Base-by-base conservation (phyloP, 2,113 vertebrate genomes). In the Miniopterus natalensis region DNA sequence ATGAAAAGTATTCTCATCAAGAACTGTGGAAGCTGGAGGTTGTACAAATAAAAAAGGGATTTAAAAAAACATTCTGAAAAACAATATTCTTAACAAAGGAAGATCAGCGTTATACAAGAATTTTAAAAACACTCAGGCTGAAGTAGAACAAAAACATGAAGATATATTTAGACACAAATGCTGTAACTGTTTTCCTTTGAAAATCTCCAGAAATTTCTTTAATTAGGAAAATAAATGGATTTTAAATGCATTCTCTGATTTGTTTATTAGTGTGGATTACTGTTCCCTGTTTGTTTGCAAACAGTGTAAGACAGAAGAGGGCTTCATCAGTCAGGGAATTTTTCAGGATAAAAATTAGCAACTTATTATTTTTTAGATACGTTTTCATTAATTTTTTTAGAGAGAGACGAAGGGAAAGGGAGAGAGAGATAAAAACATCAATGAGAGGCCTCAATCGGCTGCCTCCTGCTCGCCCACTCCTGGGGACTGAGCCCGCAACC, bases 131-230 rank as follows among this genome's bases (percentile, higher is more conserved):
- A 61, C 53, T 87, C 74, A 90, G 77, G 57, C 57, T 80, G 73
- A 96, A 92, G 45, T 59, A 59, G 55, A 96, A 90, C 65, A 93
- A 96, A 97, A 89, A 40, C 85, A 94, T 79, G 29, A 84, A 81
- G 27, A 49, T 51, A 31, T 63, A 89, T 94, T 96, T 95, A 96
- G 79, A 93, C 29, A 47, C 53, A 85, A 88, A 83, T 63, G 31
- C 51, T 51, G 1, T 74, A 75, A 80, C 45, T 66, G 73, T 92
- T 96, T 96, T 86, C 66, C 53, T 88, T 94, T 79, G 87, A 95
- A 68, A 90, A 88, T 61, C 84, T 88, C 74, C 83, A 89, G 83
- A 93, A 91, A 83, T 65, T 21, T 87, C 57, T 73, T 70, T 79
- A 84, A 61, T 84, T 95, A 73, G 27, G 84, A 73, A 90, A 95